Evolutionary conservation across 2,113 vertebrate genomes (phyloP).

Genomic region (Gnathonemus echidnorhynchus): DNA sequence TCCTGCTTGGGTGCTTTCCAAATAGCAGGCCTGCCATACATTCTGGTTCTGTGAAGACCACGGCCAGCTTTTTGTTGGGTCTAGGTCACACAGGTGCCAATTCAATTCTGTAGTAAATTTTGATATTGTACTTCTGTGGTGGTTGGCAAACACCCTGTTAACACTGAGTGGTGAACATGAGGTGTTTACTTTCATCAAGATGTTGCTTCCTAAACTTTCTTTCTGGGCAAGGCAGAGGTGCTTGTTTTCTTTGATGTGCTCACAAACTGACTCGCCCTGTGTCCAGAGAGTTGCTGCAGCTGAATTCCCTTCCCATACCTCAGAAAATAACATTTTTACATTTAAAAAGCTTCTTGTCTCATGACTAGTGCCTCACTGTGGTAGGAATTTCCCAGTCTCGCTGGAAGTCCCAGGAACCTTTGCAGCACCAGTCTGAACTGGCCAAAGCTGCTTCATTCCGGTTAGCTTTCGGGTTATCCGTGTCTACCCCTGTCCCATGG

Average conservation of each 20-base stretch:
- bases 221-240: background rate
- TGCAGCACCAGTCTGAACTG: background rate
- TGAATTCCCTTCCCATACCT: background rate
- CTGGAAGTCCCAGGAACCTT: background rate
- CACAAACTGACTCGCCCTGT: background rate
- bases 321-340: background rate
- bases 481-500: background rate
- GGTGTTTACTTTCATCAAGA: background rate
- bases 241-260: background rate
- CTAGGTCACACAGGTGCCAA: background rate
- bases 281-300: background rate
- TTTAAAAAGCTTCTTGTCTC: background rate
- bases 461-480: background rate
- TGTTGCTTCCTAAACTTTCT: background rate
- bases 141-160: background rate
- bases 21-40: background rate
- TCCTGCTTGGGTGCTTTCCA: background rate
- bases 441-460: background rate
- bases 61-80: background rate
- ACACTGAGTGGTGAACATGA: background rate
- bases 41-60: background rate
- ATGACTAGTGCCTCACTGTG: background rate
- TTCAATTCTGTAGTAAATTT: background rate
- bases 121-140: background rate
- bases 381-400: background rate